Evolutionary conservation across 2,888 invertebrate genomes (phyloP), one percentile per base, ranked within the genome.

Genomic region (Unio pictorum): DNA sequence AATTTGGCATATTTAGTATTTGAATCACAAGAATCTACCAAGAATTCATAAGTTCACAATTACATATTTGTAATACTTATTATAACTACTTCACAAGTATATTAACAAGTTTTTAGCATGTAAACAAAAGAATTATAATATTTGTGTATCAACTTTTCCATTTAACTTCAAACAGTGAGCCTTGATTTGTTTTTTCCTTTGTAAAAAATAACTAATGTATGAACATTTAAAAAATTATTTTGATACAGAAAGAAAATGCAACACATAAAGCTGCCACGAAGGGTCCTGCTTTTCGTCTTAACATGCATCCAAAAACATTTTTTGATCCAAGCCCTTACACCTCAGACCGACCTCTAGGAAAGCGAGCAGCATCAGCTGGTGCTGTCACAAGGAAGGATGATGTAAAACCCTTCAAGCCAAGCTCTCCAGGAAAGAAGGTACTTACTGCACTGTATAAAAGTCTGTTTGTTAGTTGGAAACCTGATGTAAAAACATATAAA

Each of bases 311-410:
- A 18, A 73, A 80, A 68, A 81, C 82, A 15, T 89, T 81, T 74
- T 90, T 90, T 82, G 88, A 88, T 78, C 73, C 72, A 58, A 90
- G 90, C 75, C 89, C 90, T 8, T 90, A 85, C 78, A 68, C 76
- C 23, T 78, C 84, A 23, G 88, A 87, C 69, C 84, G 82, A 73
- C 75, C 81, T 18, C 69, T 86, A 55, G 79, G 82, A 17, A 83
- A 81, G 68, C 70, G 79, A 58, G 73, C 77, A 34, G 72, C 76
- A 8, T 80, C 83, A 60, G 77, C 81, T 23, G 72, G 71, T 23
- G 55, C 78, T 60, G 67, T 75, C 20, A 65, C 75, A 17, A 82
- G 80, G 70, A 79, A 78, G 66, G 74, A 78, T 61, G 85, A 86
- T 68, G 67, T 81, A 11, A 87, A 87, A 72, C 87, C 89, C 69